Evolutionary conservation across 2,113 vertebrate genomes (phyloP).

Genomic region (Cettia cetti): DNA sequence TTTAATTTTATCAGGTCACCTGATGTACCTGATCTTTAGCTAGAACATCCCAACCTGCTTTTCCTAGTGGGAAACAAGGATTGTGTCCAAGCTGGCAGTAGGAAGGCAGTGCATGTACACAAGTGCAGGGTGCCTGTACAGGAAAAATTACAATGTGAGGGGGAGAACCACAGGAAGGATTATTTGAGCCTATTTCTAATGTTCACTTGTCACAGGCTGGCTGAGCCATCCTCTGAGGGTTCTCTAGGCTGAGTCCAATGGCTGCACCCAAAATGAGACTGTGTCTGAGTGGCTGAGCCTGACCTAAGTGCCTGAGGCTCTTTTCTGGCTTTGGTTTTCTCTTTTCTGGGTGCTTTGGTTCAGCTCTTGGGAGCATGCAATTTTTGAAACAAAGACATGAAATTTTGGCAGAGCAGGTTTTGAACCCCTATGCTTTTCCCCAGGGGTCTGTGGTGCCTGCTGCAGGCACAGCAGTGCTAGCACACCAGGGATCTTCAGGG

Average conservation of each 20-base stretch:
- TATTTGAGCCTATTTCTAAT: not conserved
- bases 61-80: not conserved
- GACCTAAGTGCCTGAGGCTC: not conserved
- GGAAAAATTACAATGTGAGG: not conserved
- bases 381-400: not conserved
- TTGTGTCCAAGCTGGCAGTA: not conserved
- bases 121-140: not conserved
- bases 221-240: not conserved
- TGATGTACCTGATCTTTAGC: not conserved
- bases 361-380: not conserved
- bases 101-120: not conserved
- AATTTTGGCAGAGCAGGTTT: not conserved
- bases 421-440: not conserved
- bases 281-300: not conserved
- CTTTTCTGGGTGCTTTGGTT: not conserved
- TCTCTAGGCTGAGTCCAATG: not conserved
- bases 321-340: no score
- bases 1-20: not conserved
- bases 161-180: not conserved
- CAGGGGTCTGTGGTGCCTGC: not conserved
- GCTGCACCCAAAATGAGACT: not conserved
- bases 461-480: not conserved
- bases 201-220: not conserved
- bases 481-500: not conserved
- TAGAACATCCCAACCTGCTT: not conserved